Conservation (phyloP, 2,888 invertebrate genomes). For the Trissolcus japonicus region DNA sequence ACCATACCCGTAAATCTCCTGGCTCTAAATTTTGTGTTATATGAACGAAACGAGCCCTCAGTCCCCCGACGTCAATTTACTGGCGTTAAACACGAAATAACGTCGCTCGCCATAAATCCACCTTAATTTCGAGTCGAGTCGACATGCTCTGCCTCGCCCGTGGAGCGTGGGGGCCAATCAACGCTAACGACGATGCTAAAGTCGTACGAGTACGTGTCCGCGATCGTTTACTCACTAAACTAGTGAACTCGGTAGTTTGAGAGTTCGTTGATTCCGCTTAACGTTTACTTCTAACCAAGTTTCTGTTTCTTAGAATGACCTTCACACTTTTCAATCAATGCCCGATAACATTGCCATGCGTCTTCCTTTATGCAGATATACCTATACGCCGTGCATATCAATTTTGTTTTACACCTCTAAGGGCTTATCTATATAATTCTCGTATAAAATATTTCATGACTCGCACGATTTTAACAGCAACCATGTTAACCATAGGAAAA, state of each 20-base stretch:
- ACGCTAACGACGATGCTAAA: slow-evolving; percentile 66
- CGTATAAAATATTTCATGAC: too few relatives aligned
- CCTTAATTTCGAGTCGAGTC: slow-evolving; percentile 65
- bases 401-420: background rate
- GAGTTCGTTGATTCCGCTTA: slow-evolving; percentile 56
- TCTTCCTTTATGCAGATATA: slow-evolving; percentile 1
- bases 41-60: slow-evolving; percentile 56
- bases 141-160: slow-evolving; percentile 58
- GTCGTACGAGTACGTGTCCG: slow-evolving; percentile 64
- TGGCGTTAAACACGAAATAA: slow-evolving; percentile 67
- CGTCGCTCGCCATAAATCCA: slow-evolving; percentile 66
- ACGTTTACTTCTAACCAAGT: slow-evolving; percentile 43
- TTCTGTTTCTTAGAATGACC: slow-evolving; percentile 51
- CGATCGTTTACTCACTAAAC: slow-evolving; percentile 64
- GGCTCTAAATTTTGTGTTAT: slow-evolving; percentile 57
- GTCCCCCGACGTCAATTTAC: slow-evolving; percentile 64
- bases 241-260: slow-evolving; percentile 56
- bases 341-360: slow-evolving; percentile 6
- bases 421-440: too few relatives aligned
- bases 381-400: background rate
- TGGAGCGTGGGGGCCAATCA: slow-evolving; percentile 63
- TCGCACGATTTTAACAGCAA: too few relatives aligned
- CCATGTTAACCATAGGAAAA: too few relatives aligned
- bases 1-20: slow-evolving; percentile 60
- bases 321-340: slow-evolving; percentile 40